Evolutionary conservation across 1,140 invertebrate species (phyloP).

Genomic region (Sweltsa coloradensis): DNA sequence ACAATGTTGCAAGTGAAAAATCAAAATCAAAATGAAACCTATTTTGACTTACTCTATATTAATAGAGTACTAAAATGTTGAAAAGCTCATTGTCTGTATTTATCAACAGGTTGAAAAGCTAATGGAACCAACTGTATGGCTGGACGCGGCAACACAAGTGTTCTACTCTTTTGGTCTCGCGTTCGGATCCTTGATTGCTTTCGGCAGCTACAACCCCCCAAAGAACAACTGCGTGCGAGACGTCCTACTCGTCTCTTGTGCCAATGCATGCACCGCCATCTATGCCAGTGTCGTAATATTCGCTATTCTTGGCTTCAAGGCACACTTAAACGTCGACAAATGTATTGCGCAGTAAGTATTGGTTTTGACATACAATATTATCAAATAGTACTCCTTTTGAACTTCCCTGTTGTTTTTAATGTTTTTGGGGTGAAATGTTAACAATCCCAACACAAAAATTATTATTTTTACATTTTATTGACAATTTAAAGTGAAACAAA

Average conservation of each 20-base stretch:
- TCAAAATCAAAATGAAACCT: too few species aligned
- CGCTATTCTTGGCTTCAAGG: constrained; percentile 78
- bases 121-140: constrained; percentile 71
- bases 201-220: constrained; percentile 80
- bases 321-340: constrained; percentile 63
- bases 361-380: not conserved
- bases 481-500: too few species aligned
- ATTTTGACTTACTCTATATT: too few species aligned
- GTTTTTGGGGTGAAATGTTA: too few species aligned
- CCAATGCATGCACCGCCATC: constrained; percentile 84
- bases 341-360: constrained; percentile 57
- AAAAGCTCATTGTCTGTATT: too few species aligned
- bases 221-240: constrained; percentile 86
- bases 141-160: constrained; percentile 90
- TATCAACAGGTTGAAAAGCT: constrained; percentile 69
- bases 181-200: constrained; percentile 84
- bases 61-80: too few species aligned
- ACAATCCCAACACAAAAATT: too few species aligned
- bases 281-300: constrained; percentile 90
- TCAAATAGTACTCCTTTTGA: not conserved
- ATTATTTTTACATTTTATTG: not conserved
- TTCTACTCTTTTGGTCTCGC: constrained; percentile 91
- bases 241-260: constrained; percentile 75
- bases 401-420: not conserved
- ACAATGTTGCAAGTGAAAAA: too few species aligned